Percentiles rank a stretch among this genome's conserved stretches.
Conservation (phyloP, 1,140 invertebrate species). For the Lucilia cuprina region DNA sequence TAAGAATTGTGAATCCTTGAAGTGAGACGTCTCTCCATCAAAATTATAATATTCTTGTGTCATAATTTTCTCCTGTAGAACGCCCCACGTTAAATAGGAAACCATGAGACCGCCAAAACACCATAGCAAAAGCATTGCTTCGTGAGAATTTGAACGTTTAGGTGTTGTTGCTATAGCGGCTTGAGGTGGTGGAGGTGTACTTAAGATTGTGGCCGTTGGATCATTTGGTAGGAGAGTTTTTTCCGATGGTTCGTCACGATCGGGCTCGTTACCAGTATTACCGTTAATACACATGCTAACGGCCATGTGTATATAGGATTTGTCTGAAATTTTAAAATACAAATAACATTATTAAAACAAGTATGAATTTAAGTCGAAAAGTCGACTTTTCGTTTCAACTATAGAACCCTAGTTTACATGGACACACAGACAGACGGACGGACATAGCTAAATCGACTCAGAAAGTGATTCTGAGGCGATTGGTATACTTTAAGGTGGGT, state of each 20-base stretch:
- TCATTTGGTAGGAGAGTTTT: constrained; percentile 27
- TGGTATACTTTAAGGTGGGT: too few species aligned
- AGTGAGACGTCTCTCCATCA: constrained; percentile 71
- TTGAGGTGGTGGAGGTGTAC: background rate
- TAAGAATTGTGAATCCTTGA: constrained; percentile 93
- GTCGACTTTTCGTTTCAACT: too few species aligned
- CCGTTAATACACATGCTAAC: constrained; percentile 72
- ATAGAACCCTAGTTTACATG: too few species aligned
- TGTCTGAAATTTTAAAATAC: constrained; percentile 51
- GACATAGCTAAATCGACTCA: too few species aligned
- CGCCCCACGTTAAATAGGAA: constrained; percentile 92
- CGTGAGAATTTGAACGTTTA: constrained; percentile 65
- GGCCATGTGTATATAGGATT: constrained; percentile 66
- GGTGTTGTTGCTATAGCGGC: constrained; percentile 42
- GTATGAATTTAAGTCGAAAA: background rate
- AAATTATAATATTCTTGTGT: constrained; percentile 77
- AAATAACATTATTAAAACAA: background rate
- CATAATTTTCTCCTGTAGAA: constrained; percentile 94
- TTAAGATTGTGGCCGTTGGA: background rate
- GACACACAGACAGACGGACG: too few species aligned
- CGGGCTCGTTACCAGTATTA: constrained; percentile 58
- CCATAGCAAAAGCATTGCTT: constrained; percentile 71
- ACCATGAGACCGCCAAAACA: constrained; percentile 90
- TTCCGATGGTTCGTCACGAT: constrained; percentile 35
- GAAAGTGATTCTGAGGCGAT: too few species aligned